These are phyloP conservation scores for Aphaenogaster ashmeadi DNA, from an alignment of 1,140 invertebrate genomes.

Conservation along the genomic window DNA sequence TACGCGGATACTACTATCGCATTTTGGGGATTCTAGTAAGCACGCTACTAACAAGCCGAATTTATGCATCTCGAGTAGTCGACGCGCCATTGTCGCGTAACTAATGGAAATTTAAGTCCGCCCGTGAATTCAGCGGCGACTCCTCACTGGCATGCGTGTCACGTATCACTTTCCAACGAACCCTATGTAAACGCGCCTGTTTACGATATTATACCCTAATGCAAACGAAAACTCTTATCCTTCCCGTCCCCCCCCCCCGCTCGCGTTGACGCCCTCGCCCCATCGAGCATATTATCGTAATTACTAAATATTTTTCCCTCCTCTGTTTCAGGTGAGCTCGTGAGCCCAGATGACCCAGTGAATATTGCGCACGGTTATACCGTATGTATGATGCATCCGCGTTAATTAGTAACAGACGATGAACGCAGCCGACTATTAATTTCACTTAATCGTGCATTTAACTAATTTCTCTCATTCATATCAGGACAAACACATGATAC, in stretches of 20 bases:
- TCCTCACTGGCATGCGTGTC: slow-evolving; percentile 84
- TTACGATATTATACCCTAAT: slow-evolving; percentile 85
- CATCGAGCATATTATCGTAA: slow-evolving; percentile 15
- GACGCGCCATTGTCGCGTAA: slow-evolving; percentile 83
- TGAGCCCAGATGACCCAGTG: slow-evolving; percentile 13
- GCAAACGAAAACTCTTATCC: slow-evolving; percentile 80
- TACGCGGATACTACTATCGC: slow-evolving; percentile 8
- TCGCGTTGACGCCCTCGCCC: slow-evolving; percentile 20
- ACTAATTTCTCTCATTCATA: slow-evolving; percentile 44
- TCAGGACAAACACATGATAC: background rate
- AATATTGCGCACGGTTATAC: background rate
- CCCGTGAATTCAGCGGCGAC: slow-evolving; percentile 81
- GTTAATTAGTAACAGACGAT: slow-evolving; percentile 51
- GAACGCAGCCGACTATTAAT: slow-evolving; percentile 36
- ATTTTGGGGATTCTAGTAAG: slow-evolving; percentile 68
- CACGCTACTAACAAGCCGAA: slow-evolving; percentile 62
- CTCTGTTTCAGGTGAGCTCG: slow-evolving; percentile 82
- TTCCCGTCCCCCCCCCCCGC: slow-evolving; percentile 15
- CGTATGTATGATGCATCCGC: slow-evolving; percentile 37
- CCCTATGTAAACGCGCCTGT: slow-evolving; percentile 85
- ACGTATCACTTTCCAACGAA: slow-evolving; percentile 85
- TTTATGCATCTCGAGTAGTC: slow-evolving; percentile 82
- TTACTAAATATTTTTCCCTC: slow-evolving; percentile 67
- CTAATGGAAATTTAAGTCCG: slow-evolving; percentile 85
- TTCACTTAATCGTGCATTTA: slow-evolving; percentile 28